Percentiles rank a stretch among this genome's conserved stretches.
Evolutionary conservation across 2,888 invertebrate genomes (phyloP).

Genomic region (Pachliopta kotzebuea): DNA sequence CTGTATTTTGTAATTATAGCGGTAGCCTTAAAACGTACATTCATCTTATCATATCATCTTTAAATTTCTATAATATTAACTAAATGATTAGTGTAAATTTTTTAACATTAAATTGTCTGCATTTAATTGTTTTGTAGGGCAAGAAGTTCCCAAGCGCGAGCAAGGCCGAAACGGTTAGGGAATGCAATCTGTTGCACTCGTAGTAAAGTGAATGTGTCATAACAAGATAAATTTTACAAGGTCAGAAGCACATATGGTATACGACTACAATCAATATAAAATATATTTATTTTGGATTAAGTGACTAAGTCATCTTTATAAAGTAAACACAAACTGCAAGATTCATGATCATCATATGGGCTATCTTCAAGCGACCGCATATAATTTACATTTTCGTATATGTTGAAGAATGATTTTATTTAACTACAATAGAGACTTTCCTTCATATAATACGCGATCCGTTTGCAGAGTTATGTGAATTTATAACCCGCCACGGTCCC

Average conservation of each 20-base stretch:
- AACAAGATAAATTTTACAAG: constrained; percentile 22
- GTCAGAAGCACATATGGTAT: constrained; percentile 31
- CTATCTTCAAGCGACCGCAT: too few species aligned
- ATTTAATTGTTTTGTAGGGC: constrained; percentile 68
- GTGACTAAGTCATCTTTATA: too few species aligned
- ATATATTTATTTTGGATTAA: not conserved
- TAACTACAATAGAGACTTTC: constrained; percentile 51
- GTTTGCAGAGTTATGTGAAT: constrained; percentile 57
- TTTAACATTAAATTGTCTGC: constrained; percentile 36
- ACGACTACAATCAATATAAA: not conserved
- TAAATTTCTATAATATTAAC: not conserved
- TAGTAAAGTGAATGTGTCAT: constrained; percentile 42
- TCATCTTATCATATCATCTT: not conserved
- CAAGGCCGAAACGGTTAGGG: constrained; percentile 64
- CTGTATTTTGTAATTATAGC: not conserved
- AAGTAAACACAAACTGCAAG: too few species aligned
- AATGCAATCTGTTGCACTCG: constrained; percentile 53
- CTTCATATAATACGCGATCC: constrained; percentile 61
- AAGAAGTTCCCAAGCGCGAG: constrained; percentile 42
- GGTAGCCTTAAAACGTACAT: not conserved
- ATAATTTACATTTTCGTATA: too few species aligned
- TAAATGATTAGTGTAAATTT: not conserved
- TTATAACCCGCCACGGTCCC: constrained; percentile 47
- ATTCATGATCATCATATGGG: too few species aligned
- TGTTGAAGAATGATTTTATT: too few species aligned